Percentiles rank a stretch among this genome's conserved stretches.
Evolutionary conservation across 2,888 invertebrate genomes (phyloP).

Genomic region (Conchocele bisecta): DNA sequence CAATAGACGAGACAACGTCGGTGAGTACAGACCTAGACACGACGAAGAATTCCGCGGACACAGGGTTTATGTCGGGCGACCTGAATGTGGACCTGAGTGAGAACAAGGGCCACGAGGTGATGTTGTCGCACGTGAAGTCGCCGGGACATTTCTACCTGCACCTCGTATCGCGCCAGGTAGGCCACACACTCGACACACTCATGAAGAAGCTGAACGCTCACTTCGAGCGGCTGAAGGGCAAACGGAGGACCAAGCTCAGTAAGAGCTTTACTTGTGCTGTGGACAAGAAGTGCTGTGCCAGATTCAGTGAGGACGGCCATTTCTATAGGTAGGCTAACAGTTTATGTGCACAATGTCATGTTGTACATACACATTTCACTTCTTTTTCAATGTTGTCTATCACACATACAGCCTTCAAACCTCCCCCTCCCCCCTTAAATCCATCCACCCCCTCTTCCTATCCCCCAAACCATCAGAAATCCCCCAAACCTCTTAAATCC

Average conservation of each 20-base stretch:
- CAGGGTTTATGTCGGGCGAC: constrained; percentile 4
- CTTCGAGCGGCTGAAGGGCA: constrained; percentile 56
- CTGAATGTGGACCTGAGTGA: constrained; percentile 42
- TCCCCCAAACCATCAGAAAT: no score
- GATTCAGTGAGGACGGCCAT: constrained; percentile 89
- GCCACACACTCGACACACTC: constrained; percentile 61
- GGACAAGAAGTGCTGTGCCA: constrained; percentile 92
- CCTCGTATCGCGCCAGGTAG: constrained; percentile 60
- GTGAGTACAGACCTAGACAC: background rate
- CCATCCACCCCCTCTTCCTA: no score
- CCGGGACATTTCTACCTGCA: constrained; percentile 76
- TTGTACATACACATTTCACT: no score
- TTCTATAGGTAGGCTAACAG: constrained; percentile 87
- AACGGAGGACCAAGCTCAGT: constrained; percentile 58
- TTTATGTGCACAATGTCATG: no score
- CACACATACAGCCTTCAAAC: no score
- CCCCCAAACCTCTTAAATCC: no score
- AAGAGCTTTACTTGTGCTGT: constrained; percentile 50
- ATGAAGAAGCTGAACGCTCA: constrained; percentile 63
- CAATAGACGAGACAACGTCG: background rate
- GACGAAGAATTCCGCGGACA: constrained; percentile 1
- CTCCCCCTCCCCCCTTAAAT: no score
- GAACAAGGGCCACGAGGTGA: constrained; percentile 61
- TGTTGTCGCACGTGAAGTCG: constrained; percentile 73
- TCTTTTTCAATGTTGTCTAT: no score